A percentile compares a stretch with the other conserved stretches of the same genome.
Evolutionary conservation across 2,797 vertebrate genomes (phyloP).

Genomic region (Gallinago stenura): DNA sequence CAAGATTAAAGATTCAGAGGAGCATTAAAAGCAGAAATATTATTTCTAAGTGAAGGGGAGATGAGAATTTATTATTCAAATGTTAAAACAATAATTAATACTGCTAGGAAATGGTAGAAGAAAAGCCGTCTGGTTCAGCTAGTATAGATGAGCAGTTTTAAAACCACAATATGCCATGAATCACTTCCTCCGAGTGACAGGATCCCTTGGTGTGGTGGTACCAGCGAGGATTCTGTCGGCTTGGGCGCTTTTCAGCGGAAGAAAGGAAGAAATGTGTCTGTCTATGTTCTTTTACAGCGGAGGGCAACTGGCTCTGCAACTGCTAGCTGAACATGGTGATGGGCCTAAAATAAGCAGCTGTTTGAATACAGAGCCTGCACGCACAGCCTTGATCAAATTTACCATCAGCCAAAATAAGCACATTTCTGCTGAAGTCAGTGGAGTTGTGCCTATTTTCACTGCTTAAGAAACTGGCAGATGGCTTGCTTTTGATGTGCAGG

Average conservation of each 20-base stretch:
- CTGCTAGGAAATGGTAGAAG: slow-evolving; percentile 12
- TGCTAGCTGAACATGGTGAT: neutral
- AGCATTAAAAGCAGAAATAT: slow-evolving; percentile 45
- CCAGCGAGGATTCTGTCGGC: neutral
- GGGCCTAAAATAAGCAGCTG: neutral
- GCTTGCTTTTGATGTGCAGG: neutral
- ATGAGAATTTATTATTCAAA: slow-evolving; percentile 40
- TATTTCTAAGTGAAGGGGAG: slow-evolving; percentile 40
- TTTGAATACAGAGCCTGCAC: neutral
- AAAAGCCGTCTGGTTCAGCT: neutral
- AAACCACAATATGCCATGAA: neutral
- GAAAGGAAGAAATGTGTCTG: neutral
- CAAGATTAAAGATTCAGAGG: slow-evolving; percentile 1
- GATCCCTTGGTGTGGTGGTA: neutral
- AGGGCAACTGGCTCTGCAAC: neutral
- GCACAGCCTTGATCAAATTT: neutral
- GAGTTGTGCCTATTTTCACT: neutral
- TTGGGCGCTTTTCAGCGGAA: neutral
- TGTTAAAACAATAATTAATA: slow-evolving; percentile 47
- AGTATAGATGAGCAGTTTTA: slow-evolving; percentile 13
- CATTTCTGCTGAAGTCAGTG: neutral
- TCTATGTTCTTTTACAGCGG: neutral
- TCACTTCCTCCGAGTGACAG: neutral
- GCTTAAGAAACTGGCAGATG: neutral
- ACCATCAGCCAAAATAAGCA: neutral